Base-by-base conservation (phyloP, 2,888 invertebrate species). In the Agonopterix subpropinquella region DNA sequence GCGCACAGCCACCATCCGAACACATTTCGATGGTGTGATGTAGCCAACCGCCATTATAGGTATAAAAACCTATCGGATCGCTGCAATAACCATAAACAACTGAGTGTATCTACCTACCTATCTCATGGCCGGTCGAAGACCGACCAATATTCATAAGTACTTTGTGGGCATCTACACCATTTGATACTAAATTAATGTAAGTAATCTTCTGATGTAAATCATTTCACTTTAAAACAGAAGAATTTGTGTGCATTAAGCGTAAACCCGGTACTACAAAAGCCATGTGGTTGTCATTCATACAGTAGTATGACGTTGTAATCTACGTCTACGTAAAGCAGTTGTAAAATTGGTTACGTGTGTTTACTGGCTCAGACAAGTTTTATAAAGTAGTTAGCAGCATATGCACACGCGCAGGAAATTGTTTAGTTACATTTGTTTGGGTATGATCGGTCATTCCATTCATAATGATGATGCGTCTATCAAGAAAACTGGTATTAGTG, bases 211-310 rank as follows among this genome's bases (percentile, higher is more conserved):
- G 28, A 28, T 5, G 5, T 28, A 28, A 28, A 28, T 28, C 0
- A 7, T 28, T 28, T 5, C 28, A 28, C 7, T 28, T 28, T 28
- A 28, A 28, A 28, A 28, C 28, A 28, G 28, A 28, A 28, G 28
- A 28, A 7, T 28, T 28, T 28, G 5, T 28, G 28, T 28, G 28
- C 28, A 28, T 28, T 28, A 7, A 28, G 7, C 28, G 28, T 11
- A 11, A 39, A 18, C 8, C 36, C 11, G 7, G 10, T 50, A 15
- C 47, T 43, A 56, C 64, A 64, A 65, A 67, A 71, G 69, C 65
- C 72, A 70, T 66, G 68, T 73, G 77, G 70, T 73, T 79, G 79
- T 77, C 84, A 83, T 83, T 83, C 80, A 83, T 80, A 43, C 49
- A 76, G 64, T 59, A 76, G 64, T 59, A 65, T 72, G 76, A 71